Evolutionary conservation across 2,888 invertebrate genomes (phyloP).

Genomic region (Leptopterna dolabrata): DNA sequence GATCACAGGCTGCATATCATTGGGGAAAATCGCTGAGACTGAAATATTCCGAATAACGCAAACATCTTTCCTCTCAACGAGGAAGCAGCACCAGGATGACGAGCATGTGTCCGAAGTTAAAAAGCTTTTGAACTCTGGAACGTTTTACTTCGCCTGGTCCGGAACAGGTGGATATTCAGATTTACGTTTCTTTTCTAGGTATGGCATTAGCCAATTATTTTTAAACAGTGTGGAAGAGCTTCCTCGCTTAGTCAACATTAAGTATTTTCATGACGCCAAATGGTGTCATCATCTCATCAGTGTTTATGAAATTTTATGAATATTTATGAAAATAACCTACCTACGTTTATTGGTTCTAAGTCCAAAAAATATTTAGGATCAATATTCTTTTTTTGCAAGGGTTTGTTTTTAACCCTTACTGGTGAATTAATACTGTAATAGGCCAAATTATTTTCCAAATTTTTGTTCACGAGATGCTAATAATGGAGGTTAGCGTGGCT

Average conservation of each 20-base stretch:
- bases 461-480: too few species aligned
- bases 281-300: not conserved
- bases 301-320: not conserved
- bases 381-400: too few species aligned
- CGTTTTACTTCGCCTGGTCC: constrained; percentile 96
- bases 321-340: not conserved
- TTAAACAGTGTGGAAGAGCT: not conserved
- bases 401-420: too few species aligned
- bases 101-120: constrained; percentile 75
- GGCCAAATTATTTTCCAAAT: too few species aligned
- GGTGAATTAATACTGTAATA: too few species aligned
- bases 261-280: not conserved
- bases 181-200: not conserved
- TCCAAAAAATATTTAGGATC: too few species aligned
- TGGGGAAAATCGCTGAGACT: constrained; percentile 93
- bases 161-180: constrained; percentile 21
- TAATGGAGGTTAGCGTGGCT: too few species aligned
- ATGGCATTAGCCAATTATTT: not conserved
- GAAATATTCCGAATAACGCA: constrained; percentile 96
- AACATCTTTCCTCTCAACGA: constrained; percentile 89
- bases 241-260: not conserved
- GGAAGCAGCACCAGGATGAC: constrained; percentile 75
- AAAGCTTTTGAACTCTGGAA: constrained; percentile 96
- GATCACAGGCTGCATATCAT: constrained; percentile 95
- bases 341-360: not conserved